Evolutionary conservation across 2,113 vertebrate genomes (phyloP), one percentile per base, ranked within the genome.

Genomic region (Sminthopsis crassicaudata): DNA sequence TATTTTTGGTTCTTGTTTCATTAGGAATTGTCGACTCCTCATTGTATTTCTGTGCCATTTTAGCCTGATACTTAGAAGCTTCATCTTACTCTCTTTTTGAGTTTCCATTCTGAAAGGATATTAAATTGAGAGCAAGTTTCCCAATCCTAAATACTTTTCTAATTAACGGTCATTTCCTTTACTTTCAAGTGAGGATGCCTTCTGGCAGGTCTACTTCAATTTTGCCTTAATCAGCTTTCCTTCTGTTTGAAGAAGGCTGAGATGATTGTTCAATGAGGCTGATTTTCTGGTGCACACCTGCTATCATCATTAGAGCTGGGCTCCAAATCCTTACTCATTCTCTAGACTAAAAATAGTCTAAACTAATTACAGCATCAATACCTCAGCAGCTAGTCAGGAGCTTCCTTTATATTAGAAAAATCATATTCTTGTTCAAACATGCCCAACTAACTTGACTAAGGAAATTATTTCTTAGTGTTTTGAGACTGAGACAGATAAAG

Each of bases 291-390:
- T 89, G 12, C 24, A 96, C 88, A 96, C 91, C 89, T 96, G 92
- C 90, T 90, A 52, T 8, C 24, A 23, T 92, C 94, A 96, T 97
- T 88, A 92, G 51, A 3, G 10, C 53, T 88, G 90, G 27, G 84
- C 48, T 84, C 89, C 36, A 60, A 94, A 67, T 8, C 93, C 94
- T 96, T 95, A 24, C 26, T 95, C 30, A 93, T 67, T 94, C 60
- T n/a, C 88, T 89, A 93, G 92, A 93, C 52, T 95, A 94, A 96
- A 94, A 95, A 94, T 90, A 96, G 50, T 23, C 50, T 93, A 51
- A 91, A 48, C 14, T 25, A 90, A 92, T 30, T 76, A 50, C 67
- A 67, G 53, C 46, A 50, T 57, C 55, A 84, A 0, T 93, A 1
- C 57, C 93, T 92, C 53, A 91, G 92, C 16, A 94, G 57, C 25